These are phyloP conservation scores for Drosophila suzukii DNA, from an alignment of 1,140 invertebrate genomes.

Conservation along the genomic window DNA sequence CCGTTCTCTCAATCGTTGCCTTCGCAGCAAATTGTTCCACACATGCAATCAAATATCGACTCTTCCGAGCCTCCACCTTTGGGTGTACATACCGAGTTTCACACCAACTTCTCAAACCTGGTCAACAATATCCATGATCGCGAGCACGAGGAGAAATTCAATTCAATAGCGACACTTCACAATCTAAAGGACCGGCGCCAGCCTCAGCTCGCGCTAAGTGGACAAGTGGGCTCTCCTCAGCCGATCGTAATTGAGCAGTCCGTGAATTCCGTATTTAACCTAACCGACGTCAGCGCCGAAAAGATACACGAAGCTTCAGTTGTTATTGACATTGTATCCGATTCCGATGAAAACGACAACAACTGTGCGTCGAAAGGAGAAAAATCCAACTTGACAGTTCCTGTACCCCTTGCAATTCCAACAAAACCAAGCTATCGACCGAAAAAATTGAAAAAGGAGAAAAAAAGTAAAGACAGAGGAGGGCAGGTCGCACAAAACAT, in stretches of 20 bases:
- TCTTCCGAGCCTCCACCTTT: conserved; percentile 16
- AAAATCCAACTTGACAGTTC: conserved; percentile 3
- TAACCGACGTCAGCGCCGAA: conserved; percentile 68
- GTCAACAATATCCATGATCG: conserved; percentile 27
- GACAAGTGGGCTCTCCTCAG: neutral
- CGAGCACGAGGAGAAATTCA: conserved; percentile 36
- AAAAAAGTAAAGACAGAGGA: conserved; percentile 55
- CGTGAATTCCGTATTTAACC: conserved; percentile 44
- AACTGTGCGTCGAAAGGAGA: conserved; percentile 1
- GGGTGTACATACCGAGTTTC: conserved; percentile 8
- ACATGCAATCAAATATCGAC: conserved; percentile 36
- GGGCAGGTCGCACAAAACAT: conserved; percentile 16
- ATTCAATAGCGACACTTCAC: conserved; percentile 2
- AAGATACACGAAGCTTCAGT: conserved; percentile 53
- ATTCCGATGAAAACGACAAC: conserved; percentile 70
- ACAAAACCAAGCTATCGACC: conserved; percentile 17
- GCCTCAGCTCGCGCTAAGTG: neutral
- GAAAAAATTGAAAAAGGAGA: conserved; percentile 72
- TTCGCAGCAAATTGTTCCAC: conserved; percentile 22
- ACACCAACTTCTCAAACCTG: conserved; percentile 60
- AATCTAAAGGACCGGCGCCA: neutral
- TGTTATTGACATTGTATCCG: conserved; percentile 76
- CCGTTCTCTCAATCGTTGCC: conserved; percentile 50
- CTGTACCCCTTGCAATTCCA: conserved; percentile 13
- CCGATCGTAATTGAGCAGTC: conserved; percentile 50